A percentile compares a stretch with the other conserved stretches of the same genome.
phyloP scores from a whole-genome alignment of 2,888 invertebrate species.

The Drosophila mercatorum region DNA sequence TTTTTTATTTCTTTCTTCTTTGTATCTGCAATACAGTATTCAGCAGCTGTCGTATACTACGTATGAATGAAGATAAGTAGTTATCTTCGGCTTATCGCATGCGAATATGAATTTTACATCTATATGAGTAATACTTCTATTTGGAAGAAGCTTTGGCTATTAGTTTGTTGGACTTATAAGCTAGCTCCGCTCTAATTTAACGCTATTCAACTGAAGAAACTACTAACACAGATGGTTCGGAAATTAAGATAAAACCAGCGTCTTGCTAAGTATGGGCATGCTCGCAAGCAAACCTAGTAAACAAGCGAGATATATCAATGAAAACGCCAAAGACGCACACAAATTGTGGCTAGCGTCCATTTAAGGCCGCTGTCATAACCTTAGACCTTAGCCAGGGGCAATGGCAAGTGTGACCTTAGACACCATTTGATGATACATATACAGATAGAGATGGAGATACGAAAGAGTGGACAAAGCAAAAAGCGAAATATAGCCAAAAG shows the following conservation, averaged over 20 bases:
- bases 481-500: slow-evolving; percentile 7
- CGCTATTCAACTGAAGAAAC: slow-evolving; percentile 24
- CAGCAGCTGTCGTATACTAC: neutral
- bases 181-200: slow-evolving; percentile 18
- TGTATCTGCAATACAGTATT: neutral
- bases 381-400: slow-evolving; percentile 34
- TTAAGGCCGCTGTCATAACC: slow-evolving; percentile 35
- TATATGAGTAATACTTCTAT: slow-evolving; percentile 18
- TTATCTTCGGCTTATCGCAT: slow-evolving; percentile 1
- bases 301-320: slow-evolving; percentile 31
- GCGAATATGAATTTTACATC: slow-evolving; percentile 1
- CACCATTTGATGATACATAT: slow-evolving; percentile 25
- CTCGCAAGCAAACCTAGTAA: neutral
- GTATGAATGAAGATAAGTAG: neutral
- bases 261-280: slow-evolving; percentile 24
- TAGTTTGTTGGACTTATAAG: slow-evolving; percentile 21
- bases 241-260: slow-evolving; percentile 36
- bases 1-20: neutral
- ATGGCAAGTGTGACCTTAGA: slow-evolving; percentile 48
- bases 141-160: slow-evolving; percentile 12
- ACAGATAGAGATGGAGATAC: slow-evolving; percentile 6
- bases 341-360: slow-evolving; percentile 2
- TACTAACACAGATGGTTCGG: slow-evolving; percentile 10
- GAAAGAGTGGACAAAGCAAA: slow-evolving; percentile 18
- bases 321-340: slow-evolving; percentile 22